Evolutionary conservation across 2,888 invertebrate species (phyloP).

Genomic region (Brachypalpus laphriformis): DNA sequence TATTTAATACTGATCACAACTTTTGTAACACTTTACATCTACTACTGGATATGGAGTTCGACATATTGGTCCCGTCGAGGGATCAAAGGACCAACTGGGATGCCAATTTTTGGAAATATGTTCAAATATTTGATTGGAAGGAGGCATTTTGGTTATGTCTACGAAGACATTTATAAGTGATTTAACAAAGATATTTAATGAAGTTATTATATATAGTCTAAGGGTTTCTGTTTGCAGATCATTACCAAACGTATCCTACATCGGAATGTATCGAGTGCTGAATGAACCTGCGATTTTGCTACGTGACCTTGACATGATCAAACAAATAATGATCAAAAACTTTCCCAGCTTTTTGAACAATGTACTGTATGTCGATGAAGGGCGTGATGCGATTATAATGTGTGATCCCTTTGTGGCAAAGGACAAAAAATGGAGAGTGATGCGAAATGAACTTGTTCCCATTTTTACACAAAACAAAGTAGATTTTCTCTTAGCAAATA

Average conservation of each 20-base stretch:
- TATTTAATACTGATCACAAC: slow-evolving; percentile 6
- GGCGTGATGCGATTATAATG: slow-evolving; percentile 75
- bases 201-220: background rate
- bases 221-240: slow-evolving; percentile 54
- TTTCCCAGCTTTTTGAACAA: slow-evolving; percentile 77
- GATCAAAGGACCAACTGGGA: slow-evolving; percentile 75
- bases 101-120: slow-evolving; percentile 79
- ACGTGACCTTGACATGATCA: slow-evolving; percentile 76
- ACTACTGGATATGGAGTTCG: slow-evolving; percentile 72
- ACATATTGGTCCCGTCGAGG: slow-evolving; percentile 77
- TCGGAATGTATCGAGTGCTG: slow-evolving; percentile 78
- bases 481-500: background rate
- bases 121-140: slow-evolving; percentile 74
- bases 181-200: slow-evolving; percentile 33
- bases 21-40: background rate
- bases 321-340: slow-evolving; percentile 77
- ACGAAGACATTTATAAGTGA: slow-evolving; percentile 77
- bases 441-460: slow-evolving; percentile 77
- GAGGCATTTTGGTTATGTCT: slow-evolving; percentile 77
- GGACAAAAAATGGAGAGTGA: slow-evolving; percentile 77
- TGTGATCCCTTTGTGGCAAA: slow-evolving; percentile 78
- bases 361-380: slow-evolving; percentile 75
- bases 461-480: slow-evolving; percentile 78
- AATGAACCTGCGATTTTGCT: slow-evolving; percentile 78
- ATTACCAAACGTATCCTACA: slow-evolving; percentile 74